Evolutionary conservation across 1,140 invertebrate species (phyloP).

Genomic region (Drosophila virilis): DNA sequence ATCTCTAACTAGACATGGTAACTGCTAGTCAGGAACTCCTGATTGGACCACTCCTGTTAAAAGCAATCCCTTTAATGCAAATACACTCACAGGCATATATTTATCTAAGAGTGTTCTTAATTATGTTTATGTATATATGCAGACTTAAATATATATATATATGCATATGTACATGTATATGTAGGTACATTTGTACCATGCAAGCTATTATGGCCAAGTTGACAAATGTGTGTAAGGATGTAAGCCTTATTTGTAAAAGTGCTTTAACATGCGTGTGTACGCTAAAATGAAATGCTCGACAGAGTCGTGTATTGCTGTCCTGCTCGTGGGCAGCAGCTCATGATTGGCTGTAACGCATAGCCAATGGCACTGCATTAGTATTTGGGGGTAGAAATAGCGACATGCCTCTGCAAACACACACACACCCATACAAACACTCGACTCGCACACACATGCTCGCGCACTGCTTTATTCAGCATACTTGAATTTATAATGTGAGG

Average conservation of each 20-base stretch:
- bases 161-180: background rate
- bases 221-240: slow-evolving; percentile 1
- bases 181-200: background rate
- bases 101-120: slow-evolving; percentile 1
- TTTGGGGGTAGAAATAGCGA: slow-evolving; percentile 24
- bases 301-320: slow-evolving; percentile 31
- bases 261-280: slow-evolving; percentile 6
- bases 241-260: slow-evolving; percentile 3
- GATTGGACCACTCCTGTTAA: background rate
- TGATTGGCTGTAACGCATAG: slow-evolving; percentile 49
- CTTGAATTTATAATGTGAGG: slow-evolving; percentile 3
- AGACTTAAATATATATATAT: background rate
- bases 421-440: background rate
- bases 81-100: background rate
- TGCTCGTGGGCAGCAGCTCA: slow-evolving; percentile 25
- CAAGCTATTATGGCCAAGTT: background rate
- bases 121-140: slow-evolving; percentile 9
- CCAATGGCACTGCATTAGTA: slow-evolving; percentile 41
- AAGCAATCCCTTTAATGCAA: background rate
- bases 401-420: background rate
- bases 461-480: background rate
- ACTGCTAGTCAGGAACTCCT: background rate
- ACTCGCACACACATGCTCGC: background rate
- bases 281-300: slow-evolving; percentile 8
- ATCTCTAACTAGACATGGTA: too few species aligned